Base-by-base conservation (phyloP, 2,888 invertebrate species). In the Balanococcus diminutus region DNA sequence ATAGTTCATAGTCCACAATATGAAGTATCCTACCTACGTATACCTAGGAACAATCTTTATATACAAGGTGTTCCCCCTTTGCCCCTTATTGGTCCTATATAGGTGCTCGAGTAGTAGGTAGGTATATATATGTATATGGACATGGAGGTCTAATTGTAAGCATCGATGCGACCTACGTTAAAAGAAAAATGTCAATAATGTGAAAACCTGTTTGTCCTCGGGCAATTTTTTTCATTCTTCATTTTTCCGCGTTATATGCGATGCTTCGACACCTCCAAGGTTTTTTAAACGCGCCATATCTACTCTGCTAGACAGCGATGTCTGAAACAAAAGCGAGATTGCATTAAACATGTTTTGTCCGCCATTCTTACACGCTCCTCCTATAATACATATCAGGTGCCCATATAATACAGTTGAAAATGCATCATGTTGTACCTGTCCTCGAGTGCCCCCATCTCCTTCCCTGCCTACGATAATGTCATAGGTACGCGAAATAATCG, bases 241-340 rank as follows among this genome's bases (percentile, higher is more conserved):
- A 79, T 36, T 79, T 79, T 79, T 79, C 75, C 75, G 75, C 75
- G 36, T 79, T 22, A 79, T n/a, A 79, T 79, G 14, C 32, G n/a
- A 79, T 36, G 75, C 19, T 79, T 67, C 36, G 75, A 79, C 75
- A 36, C 28, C 32, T 79, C 36, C 75, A 79, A 79, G 75, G 75
- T 79, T 79, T 36, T 19, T n/a, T 22, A 56, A 56, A 56, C 28
- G 31, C 28, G 31, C 67, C 67, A 28, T 67, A 28, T 67, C 28
- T 79, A 9, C n/a, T 22, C 51, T 31, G 72, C 16, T 31, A 22
- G 28, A 36, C 36, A 79, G 36, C 75, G 19, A 79, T 36, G 75
- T 79, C 75, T 79, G 75, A 79, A 79, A 79, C 75, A 79, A 79
- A 79, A 79, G 75, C n/a, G 22, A 32, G 36, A 79, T 16, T 79